These are phyloP conservation scores for Ctenochaetus hawaiiensis DNA, from an alignment of 2,797 vertebrate genomes.

Conservation along the genomic window DNA sequence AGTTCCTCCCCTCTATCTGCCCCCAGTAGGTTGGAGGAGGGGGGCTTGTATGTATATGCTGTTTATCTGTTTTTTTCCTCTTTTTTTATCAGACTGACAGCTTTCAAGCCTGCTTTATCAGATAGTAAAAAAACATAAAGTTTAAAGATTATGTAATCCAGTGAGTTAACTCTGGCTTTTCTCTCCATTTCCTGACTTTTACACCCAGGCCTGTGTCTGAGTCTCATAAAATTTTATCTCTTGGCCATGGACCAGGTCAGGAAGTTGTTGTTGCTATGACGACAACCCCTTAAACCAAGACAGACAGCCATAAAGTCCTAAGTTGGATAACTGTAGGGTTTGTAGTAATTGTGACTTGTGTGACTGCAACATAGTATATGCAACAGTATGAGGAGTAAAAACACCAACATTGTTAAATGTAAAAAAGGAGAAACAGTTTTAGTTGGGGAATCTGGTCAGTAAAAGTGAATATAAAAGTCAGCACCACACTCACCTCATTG, in stretches of 20 bases:
- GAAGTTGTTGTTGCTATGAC: constrained; percentile 59
- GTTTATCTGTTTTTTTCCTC: neutral
- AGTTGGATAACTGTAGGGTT: constrained; percentile 9
- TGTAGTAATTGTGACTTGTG: constrained; percentile 16
- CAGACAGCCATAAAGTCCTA: constrained; percentile 56
- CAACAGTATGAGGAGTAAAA: constrained; percentile 3
- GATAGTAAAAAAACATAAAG: constrained; percentile 8
- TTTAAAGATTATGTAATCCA: neutral
- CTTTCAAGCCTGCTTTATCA: constrained; percentile 26
- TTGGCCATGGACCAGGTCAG: constrained; percentile 43
- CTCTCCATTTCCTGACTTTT: constrained; percentile 3
- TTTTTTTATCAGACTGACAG: constrained; percentile 9
- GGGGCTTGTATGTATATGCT: neutral
- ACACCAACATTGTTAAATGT: neutral
- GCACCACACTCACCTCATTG: neutral
- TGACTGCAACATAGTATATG: neutral
- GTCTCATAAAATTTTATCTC: constrained; percentile 48
- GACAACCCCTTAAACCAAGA: constrained; percentile 42
- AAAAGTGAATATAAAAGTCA: constrained; percentile 8
- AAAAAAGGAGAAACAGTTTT: neutral
- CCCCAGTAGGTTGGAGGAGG: constrained; percentile 5
- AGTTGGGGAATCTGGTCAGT: neutral
- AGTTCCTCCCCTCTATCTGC: constrained; percentile 16
- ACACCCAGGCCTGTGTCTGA: neutral
- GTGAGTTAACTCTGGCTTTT: neutral